Evolutionary conservation across 1,140 invertebrate genomes (phyloP).

Genomic region (Plectrocnemia conspersa): DNA sequence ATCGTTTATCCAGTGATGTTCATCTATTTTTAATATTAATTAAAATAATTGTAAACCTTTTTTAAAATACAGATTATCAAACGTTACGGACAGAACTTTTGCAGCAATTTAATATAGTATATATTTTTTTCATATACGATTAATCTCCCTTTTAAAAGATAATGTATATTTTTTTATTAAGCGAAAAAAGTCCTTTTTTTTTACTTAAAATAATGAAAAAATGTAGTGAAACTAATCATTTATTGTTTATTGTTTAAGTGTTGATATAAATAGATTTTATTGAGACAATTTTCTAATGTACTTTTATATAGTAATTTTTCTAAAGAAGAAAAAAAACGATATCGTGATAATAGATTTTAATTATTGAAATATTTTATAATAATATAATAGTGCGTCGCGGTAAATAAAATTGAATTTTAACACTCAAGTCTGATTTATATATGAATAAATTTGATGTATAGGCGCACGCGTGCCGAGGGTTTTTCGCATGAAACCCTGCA

Average conservation of each 20-base stretch:
- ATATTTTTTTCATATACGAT: constrained; percentile 11
- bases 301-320: constrained; percentile 36
- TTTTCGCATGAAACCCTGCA: constrained; percentile 4
- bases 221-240: constrained; percentile 32
- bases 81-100: too few species aligned
- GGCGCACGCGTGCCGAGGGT: constrained; percentile 4
- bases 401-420: constrained; percentile 35
- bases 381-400: constrained; percentile 36
- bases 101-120: background rate
- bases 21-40: too few species aligned
- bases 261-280: constrained; percentile 37
- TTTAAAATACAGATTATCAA: too few species aligned
- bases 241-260: constrained; percentile 35
- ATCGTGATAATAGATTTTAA: constrained; percentile 38
- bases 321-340: constrained; percentile 31
- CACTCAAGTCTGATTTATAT: constrained; percentile 35
- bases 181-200: constrained; percentile 27
- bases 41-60: too few species aligned
- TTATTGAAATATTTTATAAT: constrained; percentile 36
- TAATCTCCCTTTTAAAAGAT: constrained; percentile 27
- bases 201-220: too few species aligned
- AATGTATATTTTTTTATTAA: constrained; percentile 37
- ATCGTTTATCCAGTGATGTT: too few species aligned
- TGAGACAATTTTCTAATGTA: constrained; percentile 36
- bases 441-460: constrained; percentile 14